These are phyloP conservation scores for Habropoda laboriosa DNA, from an alignment of 1,140 invertebrate genomes.

Conservation along the genomic window DNA sequence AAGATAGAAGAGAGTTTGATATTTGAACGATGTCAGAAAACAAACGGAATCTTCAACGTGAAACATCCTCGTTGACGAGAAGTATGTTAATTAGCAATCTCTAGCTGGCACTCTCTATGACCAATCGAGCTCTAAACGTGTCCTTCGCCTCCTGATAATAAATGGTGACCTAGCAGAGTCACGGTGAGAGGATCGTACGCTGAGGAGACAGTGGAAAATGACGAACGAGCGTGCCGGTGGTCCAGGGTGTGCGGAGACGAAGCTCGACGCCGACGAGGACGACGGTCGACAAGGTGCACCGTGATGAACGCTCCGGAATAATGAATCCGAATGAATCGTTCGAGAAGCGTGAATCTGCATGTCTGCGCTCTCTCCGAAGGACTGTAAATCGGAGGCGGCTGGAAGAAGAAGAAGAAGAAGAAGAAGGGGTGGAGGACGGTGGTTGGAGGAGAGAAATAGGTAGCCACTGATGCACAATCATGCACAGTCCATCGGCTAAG, in stretches of 20 bases:
- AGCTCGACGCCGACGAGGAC: conserved; percentile 24
- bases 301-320: not conserved
- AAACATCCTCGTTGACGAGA: too few relatives aligned
- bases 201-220: not conserved
- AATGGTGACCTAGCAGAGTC: conserved; percentile 55
- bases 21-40: not conserved
- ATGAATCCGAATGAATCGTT: not conserved
- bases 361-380: not conserved
- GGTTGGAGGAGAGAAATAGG: conserved; percentile 1
- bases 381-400: not conserved
- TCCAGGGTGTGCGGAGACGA: conserved; percentile 8
- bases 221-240: not conserved
- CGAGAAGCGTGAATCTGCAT: not conserved
- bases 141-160: conserved; percentile 35
- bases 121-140: not conserved
- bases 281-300: not conserved
- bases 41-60: not conserved
- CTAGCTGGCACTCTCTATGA: not conserved
- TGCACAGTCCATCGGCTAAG: not conserved
- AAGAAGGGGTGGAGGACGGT: not conserved
- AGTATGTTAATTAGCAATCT: too few relatives aligned
- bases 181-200: not conserved
- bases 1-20: too few relatives aligned
- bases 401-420: too few relatives aligned
- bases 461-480: not conserved